Evolutionary conservation across 2,888 invertebrate genomes (phyloP), one percentile per base, ranked within the genome.

Genomic region (Lasioglossum vierecki): DNA sequence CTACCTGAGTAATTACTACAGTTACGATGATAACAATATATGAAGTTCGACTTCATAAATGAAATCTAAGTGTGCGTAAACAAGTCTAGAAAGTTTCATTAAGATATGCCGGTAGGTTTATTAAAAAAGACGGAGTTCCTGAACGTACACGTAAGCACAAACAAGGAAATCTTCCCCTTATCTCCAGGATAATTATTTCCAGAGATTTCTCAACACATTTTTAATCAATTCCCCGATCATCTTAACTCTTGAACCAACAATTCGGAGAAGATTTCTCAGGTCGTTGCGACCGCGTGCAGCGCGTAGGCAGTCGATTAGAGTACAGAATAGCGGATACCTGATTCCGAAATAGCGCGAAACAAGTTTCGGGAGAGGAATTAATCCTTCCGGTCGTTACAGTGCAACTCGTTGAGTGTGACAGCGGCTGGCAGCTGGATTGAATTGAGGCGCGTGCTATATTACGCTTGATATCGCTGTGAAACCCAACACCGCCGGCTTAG

Each of bases 391-490:
- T 83, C 82, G 78, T 89, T 87, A 85, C 81, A 89, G 86, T 91
- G 88, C 85, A 90, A 91, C 90, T 89, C 89, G 87, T 88, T 91
- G 88, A 81, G 79, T 82, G 89, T 88, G 90, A 90, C 88, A 88
- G 86, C 87, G 80, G 82, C 80, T 84, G 88, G 88, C 90, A 92
- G 91, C 91, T 91, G 91, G 89, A 91, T 88, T 90, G 91, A 92
- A 92, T 92, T 90, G 92, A 92, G 91, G 91, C 92, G 91, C 92
- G 93, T 92, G 92, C 92, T 92, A 90, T 89, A 89, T 86, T 91
- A 89, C 88, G 89, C 88, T 92, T 91, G 92, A 92, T 92, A 92
- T 89, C 90, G 92, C 89, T 92, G 92, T 92, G 92, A 92, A 92
- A 92, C 89, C 85, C 90, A 89, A 92, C 89, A 89, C 89, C 88